These are phyloP conservation scores for Bos javanicus DNA, from an alignment of 2,113 vertebrate genomes.

Conservation along the genomic window DNA sequence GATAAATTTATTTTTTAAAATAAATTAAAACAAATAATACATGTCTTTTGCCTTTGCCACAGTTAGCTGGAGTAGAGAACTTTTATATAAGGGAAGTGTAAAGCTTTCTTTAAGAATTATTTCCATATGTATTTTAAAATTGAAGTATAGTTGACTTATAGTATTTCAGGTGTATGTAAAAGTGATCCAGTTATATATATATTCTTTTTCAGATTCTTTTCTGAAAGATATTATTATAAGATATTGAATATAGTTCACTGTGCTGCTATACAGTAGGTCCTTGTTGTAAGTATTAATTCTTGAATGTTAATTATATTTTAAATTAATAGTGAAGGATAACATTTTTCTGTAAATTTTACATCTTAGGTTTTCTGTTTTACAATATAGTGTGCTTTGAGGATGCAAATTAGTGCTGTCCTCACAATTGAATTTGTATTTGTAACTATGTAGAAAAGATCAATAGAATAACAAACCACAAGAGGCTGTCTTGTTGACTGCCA, in stretches of 20 bases:
- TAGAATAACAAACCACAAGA: background rate
- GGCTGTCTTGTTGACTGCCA: background rate
- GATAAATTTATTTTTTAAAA: background rate
- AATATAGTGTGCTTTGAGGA: background rate
- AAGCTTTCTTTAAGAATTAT: background rate
- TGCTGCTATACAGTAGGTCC: background rate
- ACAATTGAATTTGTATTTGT: background rate
- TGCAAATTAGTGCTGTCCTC: background rate
- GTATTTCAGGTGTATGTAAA: background rate
- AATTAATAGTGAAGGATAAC: background rate
- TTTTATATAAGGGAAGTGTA: slow-evolving; percentile 1
- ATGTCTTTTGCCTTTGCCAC: background rate
- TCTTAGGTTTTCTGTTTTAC: slow-evolving; percentile 19
- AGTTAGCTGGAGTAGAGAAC: background rate
- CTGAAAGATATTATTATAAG: background rate
- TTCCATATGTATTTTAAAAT: background rate
- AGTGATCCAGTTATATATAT: background rate
- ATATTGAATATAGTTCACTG: background rate
- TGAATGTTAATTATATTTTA: slow-evolving; percentile 18
- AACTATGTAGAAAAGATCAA: background rate
- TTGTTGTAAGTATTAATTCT: background rate
- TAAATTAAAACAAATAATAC: background rate
- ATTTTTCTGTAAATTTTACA: background rate
- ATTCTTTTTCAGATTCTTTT: background rate
- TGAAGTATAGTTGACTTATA: background rate